Conservation (phyloP, 2,888 invertebrate species). For the Automeris io region DNA sequence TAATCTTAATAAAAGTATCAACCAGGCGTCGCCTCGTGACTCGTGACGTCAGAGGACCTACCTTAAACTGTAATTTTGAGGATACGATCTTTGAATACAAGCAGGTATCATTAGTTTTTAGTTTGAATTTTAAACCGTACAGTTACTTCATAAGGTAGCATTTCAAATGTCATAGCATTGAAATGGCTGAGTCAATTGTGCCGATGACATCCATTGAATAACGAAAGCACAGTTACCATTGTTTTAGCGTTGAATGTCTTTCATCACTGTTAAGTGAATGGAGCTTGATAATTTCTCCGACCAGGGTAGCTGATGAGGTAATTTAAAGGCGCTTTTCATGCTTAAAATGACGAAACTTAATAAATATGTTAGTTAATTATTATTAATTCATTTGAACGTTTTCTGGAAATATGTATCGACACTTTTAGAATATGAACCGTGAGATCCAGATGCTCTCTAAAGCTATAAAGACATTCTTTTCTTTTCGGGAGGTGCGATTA, state of each 20-base stretch:
- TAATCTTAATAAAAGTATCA: too few relatives aligned
- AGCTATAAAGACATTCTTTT: too few relatives aligned
- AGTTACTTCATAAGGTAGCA: background rate
- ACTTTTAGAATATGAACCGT: too few relatives aligned
- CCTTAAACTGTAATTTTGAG: slow-evolving; percentile 5
- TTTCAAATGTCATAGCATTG: background rate
- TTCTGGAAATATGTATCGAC: too few relatives aligned
- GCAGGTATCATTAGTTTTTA: background rate
- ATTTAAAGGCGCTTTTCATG: too few relatives aligned
- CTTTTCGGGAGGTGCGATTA: too few relatives aligned
- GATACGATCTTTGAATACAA: slow-evolving; percentile 9
- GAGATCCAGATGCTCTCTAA: too few relatives aligned
- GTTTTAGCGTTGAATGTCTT: slow-evolving; percentile 5
- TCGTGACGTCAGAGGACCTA: background rate
- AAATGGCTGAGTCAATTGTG: slow-evolving; percentile 8
- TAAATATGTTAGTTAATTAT: too few relatives aligned
- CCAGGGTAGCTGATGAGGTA: background rate
- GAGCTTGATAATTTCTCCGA: background rate
- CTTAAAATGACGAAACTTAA: too few relatives aligned
- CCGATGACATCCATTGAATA: slow-evolving; percentile 10
- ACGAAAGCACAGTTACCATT: slow-evolving; percentile 7
- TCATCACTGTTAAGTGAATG: slow-evolving; percentile 1
- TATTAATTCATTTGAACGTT: too few relatives aligned
- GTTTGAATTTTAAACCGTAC: background rate
- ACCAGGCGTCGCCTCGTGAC: background rate